Conservation (phyloP, 2,888 invertebrate species). For the Bhutanitis thaidina region DNA sequence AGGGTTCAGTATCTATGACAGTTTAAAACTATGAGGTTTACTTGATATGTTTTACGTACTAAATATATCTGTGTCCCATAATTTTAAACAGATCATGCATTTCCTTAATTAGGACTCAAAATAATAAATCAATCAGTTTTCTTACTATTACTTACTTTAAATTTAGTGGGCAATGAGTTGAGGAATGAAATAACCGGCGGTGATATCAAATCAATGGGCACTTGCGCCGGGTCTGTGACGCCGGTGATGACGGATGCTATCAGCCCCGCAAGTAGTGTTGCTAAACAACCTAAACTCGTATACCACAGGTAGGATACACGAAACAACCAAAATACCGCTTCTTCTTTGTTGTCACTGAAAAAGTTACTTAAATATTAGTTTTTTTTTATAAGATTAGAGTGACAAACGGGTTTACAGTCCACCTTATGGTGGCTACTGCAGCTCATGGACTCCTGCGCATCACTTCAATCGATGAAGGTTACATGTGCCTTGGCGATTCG, state of each 20-base stretch:
- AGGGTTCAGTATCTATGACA: too few relatives aligned
- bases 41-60: too few relatives aligned
- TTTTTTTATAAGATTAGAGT: not conserved
- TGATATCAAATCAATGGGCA: constrained; percentile 84
- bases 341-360: constrained; percentile 46
- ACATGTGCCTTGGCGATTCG: too few relatives aligned
- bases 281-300: constrained; percentile 87
- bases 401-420: too few relatives aligned
- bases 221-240: constrained; percentile 78
- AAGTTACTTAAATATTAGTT: not conserved
- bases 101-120: too few relatives aligned
- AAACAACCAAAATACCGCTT: constrained; percentile 79
- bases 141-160: constrained; percentile 66
- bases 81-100: too few relatives aligned
- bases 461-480: too few relatives aligned
- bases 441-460: too few relatives aligned
- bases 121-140: too few relatives aligned
- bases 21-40: too few relatives aligned
- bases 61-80: too few relatives aligned
- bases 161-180: constrained; percentile 63
- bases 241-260: constrained; percentile 85
- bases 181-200: constrained; percentile 82
- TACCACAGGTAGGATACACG: constrained; percentile 95
- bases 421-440: too few relatives aligned
- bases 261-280: constrained; percentile 86